phyloP scores from a whole-genome alignment of 1,140 invertebrate species.

The Archegozetes longisetosus region DNA sequence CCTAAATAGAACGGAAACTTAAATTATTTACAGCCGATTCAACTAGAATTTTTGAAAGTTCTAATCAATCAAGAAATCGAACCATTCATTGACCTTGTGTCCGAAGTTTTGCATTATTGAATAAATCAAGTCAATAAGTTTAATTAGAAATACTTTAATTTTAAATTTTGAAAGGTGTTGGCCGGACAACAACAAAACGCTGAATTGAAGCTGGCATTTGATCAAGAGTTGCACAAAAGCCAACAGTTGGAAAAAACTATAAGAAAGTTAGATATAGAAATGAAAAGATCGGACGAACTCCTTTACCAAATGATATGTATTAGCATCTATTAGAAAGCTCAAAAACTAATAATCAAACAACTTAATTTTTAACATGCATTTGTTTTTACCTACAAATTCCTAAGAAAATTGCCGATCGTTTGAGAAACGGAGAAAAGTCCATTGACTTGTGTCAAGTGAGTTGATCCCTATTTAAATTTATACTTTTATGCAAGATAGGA shows the following conservation, averaged over 20 bases:
- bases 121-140: too few relatives aligned
- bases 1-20: too few relatives aligned
- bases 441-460: conserved; percentile 85
- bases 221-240: conserved; percentile 91
- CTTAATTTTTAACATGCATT: background rate
- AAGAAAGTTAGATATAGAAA: conserved; percentile 84
- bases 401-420: conserved; percentile 79
- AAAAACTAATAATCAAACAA: background rate
- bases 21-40: too few relatives aligned
- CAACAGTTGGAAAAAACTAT: conserved; percentile 92
- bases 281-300: conserved; percentile 83
- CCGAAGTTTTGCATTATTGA: too few relatives aligned
- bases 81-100: too few relatives aligned
- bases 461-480: background rate
- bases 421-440: conserved; percentile 76
- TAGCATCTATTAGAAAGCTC: background rate
- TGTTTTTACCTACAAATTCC: conserved; percentile 44
- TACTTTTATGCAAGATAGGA: too few relatives aligned
- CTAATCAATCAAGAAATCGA: too few relatives aligned
- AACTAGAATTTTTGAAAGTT: too few relatives aligned
- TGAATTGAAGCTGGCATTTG: conserved; percentile 80
- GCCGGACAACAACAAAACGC: conserved; percentile 93
- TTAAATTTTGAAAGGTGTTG: conserved; percentile 50
- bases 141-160: too few relatives aligned
- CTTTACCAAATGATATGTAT: conserved; percentile 69